phyloP scores from a whole-genome alignment of 1,140 invertebrate genomes.

The Planococcus citri region DNA sequence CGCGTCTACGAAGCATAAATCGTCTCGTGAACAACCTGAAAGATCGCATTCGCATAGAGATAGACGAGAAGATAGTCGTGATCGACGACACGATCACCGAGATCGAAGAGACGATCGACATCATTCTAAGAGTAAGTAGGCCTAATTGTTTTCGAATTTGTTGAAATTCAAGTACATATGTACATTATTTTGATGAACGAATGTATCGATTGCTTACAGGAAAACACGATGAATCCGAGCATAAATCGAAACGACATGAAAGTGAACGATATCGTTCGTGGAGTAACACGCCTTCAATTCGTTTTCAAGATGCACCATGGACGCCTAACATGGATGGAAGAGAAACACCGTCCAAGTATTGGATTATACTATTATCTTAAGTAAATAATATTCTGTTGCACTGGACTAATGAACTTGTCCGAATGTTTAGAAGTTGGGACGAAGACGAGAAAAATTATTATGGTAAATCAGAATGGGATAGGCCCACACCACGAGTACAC shows the following conservation, averaged over 20 bases:
- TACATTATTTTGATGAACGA: constrained; percentile 24
- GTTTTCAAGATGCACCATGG: constrained; percentile 63
- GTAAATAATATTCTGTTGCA: neutral
- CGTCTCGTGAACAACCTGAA: constrained; percentile 40
- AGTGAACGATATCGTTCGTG: constrained; percentile 32
- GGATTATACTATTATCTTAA: constrained; percentile 11
- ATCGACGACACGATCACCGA: constrained; percentile 25
- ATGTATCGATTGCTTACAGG: constrained; percentile 26
- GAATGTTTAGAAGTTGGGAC: constrained; percentile 67
- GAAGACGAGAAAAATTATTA: constrained; percentile 50
- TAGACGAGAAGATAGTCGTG: constrained; percentile 29
- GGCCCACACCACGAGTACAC: constrained; percentile 61
- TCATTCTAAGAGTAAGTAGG: constrained; percentile 27
- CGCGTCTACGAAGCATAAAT: constrained; percentile 34
- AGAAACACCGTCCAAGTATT: constrained; percentile 47
- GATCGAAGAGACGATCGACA: constrained; percentile 29
- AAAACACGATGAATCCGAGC: constrained; percentile 21
- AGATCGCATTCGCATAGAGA: constrained; percentile 36
- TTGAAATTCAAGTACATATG: neutral
- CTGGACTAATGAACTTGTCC: no score
- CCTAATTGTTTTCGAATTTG: neutral
- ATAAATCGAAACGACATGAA: constrained; percentile 37
- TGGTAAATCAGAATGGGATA: constrained; percentile 75
- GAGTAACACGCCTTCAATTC: constrained; percentile 44
- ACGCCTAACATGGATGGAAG: constrained; percentile 59